Percentiles rank a stretch among this genome's conserved stretches.
Evolutionary conservation across 2,797 vertebrate genomes (phyloP).

Genomic region (Sphenopsis melanotis): DNA sequence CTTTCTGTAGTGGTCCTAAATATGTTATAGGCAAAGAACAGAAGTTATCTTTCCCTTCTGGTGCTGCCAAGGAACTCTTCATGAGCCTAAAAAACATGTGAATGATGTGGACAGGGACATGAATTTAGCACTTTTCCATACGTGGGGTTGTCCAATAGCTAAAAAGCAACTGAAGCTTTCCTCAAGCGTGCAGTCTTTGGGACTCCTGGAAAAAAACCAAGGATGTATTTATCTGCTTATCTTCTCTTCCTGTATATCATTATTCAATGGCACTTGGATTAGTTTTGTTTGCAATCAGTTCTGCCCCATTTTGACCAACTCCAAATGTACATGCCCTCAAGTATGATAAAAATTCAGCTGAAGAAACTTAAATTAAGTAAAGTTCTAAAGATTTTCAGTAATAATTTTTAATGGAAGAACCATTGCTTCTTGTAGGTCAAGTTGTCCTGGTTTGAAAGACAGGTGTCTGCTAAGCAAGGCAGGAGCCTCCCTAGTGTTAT

Average conservation of each 20-base stretch:
- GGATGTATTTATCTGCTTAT: slow-evolving; percentile 12
- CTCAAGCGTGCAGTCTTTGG: background rate
- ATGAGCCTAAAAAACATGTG: background rate
- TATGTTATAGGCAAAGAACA: background rate
- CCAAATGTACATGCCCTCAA: background rate
- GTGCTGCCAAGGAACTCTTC: background rate
- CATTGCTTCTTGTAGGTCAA: background rate
- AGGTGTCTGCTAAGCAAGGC: background rate
- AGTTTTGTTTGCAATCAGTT: slow-evolving; percentile 29
- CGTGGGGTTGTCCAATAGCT: background rate
- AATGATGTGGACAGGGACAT: background rate
- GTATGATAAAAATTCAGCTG: background rate
- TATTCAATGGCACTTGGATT: slow-evolving; percentile 5
- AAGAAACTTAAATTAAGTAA: background rate
- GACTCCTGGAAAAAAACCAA: background rate
- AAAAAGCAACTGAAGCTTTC: background rate
- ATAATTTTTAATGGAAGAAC: background rate
- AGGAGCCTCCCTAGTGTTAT: background rate
- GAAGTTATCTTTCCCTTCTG: background rate
- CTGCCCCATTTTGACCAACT: background rate
- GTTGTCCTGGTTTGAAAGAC: background rate
- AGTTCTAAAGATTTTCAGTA: background rate
- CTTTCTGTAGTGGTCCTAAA: background rate
- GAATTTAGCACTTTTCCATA: background rate
- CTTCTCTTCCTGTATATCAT: background rate